Conservation (phyloP, 2,888 invertebrate genomes). For the Physocephala rufipes region DNA sequence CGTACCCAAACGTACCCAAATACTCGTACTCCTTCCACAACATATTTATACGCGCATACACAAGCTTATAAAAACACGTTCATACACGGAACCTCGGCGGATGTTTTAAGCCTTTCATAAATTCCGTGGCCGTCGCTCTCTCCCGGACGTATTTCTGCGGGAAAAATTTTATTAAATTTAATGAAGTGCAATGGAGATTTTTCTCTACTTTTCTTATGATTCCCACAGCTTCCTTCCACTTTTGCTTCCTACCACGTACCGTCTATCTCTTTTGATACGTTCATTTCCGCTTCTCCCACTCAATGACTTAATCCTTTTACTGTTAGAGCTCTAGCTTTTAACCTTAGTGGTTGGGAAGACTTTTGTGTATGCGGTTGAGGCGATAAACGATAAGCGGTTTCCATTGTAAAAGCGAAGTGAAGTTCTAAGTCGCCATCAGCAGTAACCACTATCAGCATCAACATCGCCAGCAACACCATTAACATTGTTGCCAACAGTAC, state of each 20-base stretch:
- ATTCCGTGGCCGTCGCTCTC: background rate
- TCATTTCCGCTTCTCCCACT: too few species aligned
- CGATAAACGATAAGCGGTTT: too few species aligned
- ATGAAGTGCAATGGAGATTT: slow-evolving; percentile 27
- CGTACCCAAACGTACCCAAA: background rate
- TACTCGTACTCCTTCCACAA: background rate
- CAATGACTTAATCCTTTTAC: too few species aligned
- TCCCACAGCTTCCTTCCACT: background rate
- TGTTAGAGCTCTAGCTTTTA: too few species aligned
- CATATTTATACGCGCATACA: background rate
- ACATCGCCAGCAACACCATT: too few species aligned
- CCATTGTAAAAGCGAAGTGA: too few species aligned
- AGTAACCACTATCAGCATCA: too few species aligned
- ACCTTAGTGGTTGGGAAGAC: background rate
- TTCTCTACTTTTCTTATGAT: slow-evolving; percentile 1
- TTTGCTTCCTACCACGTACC: too few species aligned
- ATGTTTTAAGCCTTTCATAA: slow-evolving; percentile 22
- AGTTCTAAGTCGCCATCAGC: too few species aligned
- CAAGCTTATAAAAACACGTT: background rate
- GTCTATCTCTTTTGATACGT: background rate
- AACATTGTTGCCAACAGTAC: too few species aligned
- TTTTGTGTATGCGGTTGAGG: too few species aligned
- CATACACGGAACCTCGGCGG: background rate
- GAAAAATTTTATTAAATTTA: slow-evolving; percentile 25
- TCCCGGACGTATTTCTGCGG: slow-evolving; percentile 2